Evolutionary conservation across 2,113 vertebrate genomes (phyloP).

Genomic region (Tonatia bakeri): DNA sequence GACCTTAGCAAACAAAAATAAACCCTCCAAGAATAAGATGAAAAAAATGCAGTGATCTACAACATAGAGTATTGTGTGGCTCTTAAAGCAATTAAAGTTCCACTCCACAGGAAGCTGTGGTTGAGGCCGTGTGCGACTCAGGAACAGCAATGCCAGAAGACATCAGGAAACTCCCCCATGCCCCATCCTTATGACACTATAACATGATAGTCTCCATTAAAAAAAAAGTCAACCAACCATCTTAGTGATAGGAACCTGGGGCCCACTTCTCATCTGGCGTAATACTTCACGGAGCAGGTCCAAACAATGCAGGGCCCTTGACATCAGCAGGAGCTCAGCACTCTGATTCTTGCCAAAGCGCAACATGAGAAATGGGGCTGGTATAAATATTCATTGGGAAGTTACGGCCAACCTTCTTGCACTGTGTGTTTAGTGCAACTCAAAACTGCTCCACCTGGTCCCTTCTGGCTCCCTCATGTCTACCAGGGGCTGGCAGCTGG

Average conservation of each 20-base stretch:
- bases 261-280: conserved; percentile 67
- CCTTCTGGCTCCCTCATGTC: conserved; percentile 72
- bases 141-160: neutral
- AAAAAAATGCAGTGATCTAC: neutral
- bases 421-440: conserved; percentile 70
- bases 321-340: conserved; percentile 56
- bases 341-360: conserved; percentile 56
- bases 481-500: conserved; percentile 72
- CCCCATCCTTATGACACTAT: conserved; percentile 21
- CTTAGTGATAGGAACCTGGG: conserved; percentile 52
- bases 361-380: conserved; percentile 71
- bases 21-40: conserved; percentile 23
- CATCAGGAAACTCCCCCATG: neutral
- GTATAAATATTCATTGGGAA: conserved; percentile 76
- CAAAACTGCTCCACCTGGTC: conserved; percentile 73
- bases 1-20: conserved; percentile 68
- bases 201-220: conserved; percentile 51
- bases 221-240: conserved; percentile 7
- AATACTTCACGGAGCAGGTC: conserved; percentile 46
- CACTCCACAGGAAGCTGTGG: neutral
- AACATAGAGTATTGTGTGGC: neutral
- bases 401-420: conserved; percentile 59
- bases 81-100: neutral
- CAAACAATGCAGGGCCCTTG: conserved; percentile 60
- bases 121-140: neutral